A percentile compares a stretch with the other conserved stretches of the same genome.
phyloP scores from a whole-genome alignment of 2,888 invertebrate species.

The Antheraea yamamai region DNA sequence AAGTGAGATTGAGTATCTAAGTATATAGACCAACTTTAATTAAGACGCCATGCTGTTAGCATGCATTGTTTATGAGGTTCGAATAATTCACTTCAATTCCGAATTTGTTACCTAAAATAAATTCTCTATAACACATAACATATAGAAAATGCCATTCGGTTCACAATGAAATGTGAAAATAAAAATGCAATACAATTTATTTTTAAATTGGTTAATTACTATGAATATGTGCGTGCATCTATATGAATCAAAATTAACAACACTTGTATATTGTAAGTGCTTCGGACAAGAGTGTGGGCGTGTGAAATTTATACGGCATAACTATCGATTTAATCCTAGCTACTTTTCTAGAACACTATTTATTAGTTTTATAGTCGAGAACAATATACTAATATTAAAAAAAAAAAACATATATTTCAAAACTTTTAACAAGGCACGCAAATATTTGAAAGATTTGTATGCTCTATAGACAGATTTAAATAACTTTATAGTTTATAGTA shows the following conservation, averaged over 20 bases:
- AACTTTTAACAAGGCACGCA: no score
- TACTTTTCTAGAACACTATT: no score
- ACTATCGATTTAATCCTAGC: no score
- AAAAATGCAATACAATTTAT: not conserved
- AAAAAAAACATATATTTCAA: no score
- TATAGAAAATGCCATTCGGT: not conserved
- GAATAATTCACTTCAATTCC: conserved; percentile 62
- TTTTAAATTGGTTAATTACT: not conserved
- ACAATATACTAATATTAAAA: no score
- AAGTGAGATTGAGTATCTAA: conserved; percentile 77
- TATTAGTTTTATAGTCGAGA: no score
- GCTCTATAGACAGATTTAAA: no score
- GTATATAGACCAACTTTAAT: conserved; percentile 77
- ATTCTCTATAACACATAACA: not conserved
- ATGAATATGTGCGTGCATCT: not conserved
- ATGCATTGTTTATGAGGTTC: conserved; percentile 73
- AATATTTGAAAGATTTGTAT: no score
- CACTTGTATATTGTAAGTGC: not conserved
- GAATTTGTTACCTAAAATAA: conserved; percentile 41
- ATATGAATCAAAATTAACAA: no score
- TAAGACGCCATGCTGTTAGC: conserved; percentile 68
- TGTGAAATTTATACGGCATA: no score
- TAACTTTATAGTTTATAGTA: no score
- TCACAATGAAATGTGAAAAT: not conserved
- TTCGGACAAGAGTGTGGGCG: no score